Conservation (phyloP, 2,113 vertebrate genomes). For the Strigops habroptila region DNA sequence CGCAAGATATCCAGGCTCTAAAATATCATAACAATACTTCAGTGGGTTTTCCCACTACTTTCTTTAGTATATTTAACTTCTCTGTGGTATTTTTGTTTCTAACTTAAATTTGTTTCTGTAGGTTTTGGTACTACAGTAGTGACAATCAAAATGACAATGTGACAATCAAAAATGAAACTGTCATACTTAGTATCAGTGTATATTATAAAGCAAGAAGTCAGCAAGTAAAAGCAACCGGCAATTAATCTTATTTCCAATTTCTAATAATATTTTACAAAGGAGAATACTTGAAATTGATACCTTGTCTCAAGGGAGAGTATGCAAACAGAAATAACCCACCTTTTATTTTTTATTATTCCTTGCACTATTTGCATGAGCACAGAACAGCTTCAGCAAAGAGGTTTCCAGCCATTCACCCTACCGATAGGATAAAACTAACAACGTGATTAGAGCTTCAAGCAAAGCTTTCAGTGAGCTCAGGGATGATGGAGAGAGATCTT, state of each 20-base stretch:
- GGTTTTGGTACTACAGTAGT: background rate
- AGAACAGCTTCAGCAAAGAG: background rate
- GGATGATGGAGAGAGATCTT: background rate
- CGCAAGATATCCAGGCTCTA: background rate
- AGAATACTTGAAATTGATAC: background rate
- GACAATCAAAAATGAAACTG: background rate
- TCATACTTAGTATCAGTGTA: background rate
- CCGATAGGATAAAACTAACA: background rate
- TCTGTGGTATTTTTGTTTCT: background rate
- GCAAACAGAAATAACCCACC: background rate
- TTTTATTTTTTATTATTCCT: background rate
- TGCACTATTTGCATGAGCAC: background rate
- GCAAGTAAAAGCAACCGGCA: background rate
- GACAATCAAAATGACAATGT: background rate
- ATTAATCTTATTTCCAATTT: background rate
- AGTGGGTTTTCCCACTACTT: background rate
- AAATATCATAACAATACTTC: background rate
- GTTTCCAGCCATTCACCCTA: background rate
- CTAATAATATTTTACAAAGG: background rate
- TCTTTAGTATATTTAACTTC: background rate
- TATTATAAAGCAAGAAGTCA: background rate
- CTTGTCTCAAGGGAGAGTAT: background rate
- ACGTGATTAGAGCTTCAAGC: background rate
- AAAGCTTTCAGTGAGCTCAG: background rate
- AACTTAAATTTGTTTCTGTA: background rate